phyloP scores from a whole-genome alignment of 2,113 vertebrate genomes.

The Pica pica region DNA sequence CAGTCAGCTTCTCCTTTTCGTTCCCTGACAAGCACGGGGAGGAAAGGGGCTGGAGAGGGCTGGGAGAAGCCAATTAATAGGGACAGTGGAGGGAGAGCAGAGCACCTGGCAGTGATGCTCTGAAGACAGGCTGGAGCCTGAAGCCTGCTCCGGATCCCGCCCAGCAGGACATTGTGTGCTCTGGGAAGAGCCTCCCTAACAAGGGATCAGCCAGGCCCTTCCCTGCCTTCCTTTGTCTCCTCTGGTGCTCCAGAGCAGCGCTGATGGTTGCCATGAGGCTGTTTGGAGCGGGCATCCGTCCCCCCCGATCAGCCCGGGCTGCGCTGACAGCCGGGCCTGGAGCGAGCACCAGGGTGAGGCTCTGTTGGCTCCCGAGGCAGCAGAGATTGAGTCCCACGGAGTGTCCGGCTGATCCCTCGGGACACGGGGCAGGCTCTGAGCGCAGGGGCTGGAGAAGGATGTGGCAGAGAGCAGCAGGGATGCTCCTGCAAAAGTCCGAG shows the following conservation, averaged over 20 bases:
- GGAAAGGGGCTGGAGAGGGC: not conserved
- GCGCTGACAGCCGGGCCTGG: fast-evolving
- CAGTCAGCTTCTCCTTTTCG: not conserved
- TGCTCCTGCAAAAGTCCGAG: not conserved
- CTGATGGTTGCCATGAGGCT: not conserved
- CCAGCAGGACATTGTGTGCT: fast-evolving
- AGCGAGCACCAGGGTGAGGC: fast-evolving
- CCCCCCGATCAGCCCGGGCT: not conserved
- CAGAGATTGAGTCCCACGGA: fast-evolving
- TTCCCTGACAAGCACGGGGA: not conserved
- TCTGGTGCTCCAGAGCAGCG: not conserved
- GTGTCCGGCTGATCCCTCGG: fast-evolving
- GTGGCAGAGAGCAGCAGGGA: not conserved
- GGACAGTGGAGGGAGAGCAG: not conserved
- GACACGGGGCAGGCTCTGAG: fast-evolving
- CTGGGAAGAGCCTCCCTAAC: not conserved
- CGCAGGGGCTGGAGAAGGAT: fast-evolving
- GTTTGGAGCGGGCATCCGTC: fast-evolving
- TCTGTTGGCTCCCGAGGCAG: not conserved
- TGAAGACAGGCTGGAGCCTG: not conserved
- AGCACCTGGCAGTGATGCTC: not conserved
- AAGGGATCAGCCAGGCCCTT: not conserved
- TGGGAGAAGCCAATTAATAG: slow-evolving; percentile 33
- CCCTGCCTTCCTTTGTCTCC: not conserved
- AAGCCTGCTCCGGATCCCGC: not conserved